Percentiles rank a stretch among this genome's conserved stretches.
These are phyloP conservation scores for Harpagoxenus sublaevis DNA, from an alignment of 2,888 invertebrate genomes.

Conservation along the genomic window DNA sequence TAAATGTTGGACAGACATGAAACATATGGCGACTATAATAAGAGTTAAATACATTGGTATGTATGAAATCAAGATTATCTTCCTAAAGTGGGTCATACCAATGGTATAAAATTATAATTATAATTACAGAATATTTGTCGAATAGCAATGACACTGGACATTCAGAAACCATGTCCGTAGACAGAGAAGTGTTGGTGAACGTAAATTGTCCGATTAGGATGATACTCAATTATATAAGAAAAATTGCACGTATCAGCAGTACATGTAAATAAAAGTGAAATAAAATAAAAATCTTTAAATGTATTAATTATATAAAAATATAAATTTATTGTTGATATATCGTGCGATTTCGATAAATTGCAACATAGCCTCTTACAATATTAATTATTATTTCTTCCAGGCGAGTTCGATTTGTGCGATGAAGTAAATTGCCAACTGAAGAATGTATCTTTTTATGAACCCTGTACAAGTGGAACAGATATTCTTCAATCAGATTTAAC, in stretches of 20 bases:
- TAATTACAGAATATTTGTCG: slow-evolving; percentile 14
- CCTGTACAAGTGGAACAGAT: slow-evolving; percentile 74
- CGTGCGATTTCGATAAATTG: background rate
- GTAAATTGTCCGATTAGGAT: slow-evolving; percentile 84
- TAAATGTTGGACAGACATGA: background rate
- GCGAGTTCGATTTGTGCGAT: slow-evolving; percentile 81
- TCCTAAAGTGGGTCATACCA: background rate
- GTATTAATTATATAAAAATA: background rate
- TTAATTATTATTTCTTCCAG: slow-evolving; percentile 64
- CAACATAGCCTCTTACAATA: background rate
- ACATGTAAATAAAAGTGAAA: slow-evolving; percentile 2
- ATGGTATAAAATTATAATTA: background rate
- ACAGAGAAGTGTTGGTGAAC: slow-evolving; percentile 82
- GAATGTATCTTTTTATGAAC: slow-evolving; percentile 72
- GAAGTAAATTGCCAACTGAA: slow-evolving; percentile 76
- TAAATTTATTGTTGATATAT: background rate
- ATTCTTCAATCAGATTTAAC: slow-evolving; percentile 75
- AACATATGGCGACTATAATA: slow-evolving; percentile 57
- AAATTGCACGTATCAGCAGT: slow-evolving; percentile 63
- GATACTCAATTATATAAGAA: slow-evolving; percentile 83
- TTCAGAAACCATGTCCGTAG: slow-evolving; percentile 29
- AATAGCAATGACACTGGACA: background rate
- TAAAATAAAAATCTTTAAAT: background rate
- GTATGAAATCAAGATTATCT: slow-evolving; percentile 49
- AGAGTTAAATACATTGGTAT: slow-evolving; percentile 67